phyloP scores from a whole-genome alignment of 23 tunicate species.

The Botrylloides violaceus region DNA sequence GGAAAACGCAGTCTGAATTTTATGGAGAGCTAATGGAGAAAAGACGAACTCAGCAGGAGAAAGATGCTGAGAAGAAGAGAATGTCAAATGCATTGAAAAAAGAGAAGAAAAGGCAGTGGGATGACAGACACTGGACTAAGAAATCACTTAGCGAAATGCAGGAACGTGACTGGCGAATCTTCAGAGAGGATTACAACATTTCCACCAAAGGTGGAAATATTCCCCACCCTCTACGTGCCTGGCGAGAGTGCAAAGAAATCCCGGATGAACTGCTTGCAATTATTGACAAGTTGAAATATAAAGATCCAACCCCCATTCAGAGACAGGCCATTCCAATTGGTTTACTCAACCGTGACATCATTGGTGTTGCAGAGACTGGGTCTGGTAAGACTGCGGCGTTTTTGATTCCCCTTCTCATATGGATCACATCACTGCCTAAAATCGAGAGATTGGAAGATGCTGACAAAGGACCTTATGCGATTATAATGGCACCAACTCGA shows the following conservation, averaged over 20 bases:
- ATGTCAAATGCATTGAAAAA: constrained; percentile 48
- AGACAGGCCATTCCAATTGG: constrained; percentile 98
- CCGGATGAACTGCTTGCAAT: constrained; percentile 62
- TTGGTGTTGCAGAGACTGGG: constrained; percentile 98
- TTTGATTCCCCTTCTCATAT: constrained; percentile 81
- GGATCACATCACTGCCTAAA: constrained; percentile 96
- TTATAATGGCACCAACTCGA: constrained; percentile 94
- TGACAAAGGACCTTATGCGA: constrained; percentile 98
- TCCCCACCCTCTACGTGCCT: constrained; percentile 78
- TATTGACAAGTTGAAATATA: constrained; percentile 66
- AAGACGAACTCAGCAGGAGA: constrained; percentile 67
- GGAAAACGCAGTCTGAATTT: constrained; percentile 75
- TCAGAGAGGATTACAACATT: constrained; percentile 94
- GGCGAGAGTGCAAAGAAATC: constrained; percentile 82
- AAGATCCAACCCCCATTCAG: constrained; percentile 97
- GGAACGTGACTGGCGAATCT: constrained; percentile 98
- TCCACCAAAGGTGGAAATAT: constrained; percentile 97
- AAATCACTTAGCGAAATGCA: constrained; percentile 70
- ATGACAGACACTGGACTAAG: constrained; percentile 96
- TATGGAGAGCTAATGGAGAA: constrained; percentile 73
- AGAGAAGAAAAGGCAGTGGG: constrained; percentile 69
- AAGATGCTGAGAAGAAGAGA: constrained; percentile 83
- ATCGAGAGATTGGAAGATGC: constrained; percentile 97
- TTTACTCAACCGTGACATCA: constrained; percentile 83
- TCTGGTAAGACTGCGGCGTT: constrained; percentile 99